phyloP scores from a whole-genome alignment of 2,797 vertebrate species.

The Glossophaga mutica region DNA sequence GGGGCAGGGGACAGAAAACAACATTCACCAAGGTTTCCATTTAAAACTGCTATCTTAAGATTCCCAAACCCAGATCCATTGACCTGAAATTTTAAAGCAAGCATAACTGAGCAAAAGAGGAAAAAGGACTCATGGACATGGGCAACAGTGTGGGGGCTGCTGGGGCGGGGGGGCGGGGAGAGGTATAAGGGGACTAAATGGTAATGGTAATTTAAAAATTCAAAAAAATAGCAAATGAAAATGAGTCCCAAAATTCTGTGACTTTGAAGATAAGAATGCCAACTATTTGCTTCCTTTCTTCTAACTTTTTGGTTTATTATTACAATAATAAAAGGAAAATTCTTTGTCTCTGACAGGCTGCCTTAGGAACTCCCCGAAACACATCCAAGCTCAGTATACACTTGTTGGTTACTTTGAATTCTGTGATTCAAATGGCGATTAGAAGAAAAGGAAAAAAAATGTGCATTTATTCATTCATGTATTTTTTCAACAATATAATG shows the following conservation, averaged over 20 bases:
- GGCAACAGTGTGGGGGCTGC: no score
- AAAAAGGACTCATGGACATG: no score
- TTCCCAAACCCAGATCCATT: background rate
- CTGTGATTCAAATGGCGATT: background rate
- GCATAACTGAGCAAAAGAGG: no score
- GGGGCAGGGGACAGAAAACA: background rate
- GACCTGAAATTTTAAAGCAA: background rate
- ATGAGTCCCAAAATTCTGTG: background rate
- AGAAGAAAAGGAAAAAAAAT: background rate
- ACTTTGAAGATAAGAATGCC: background rate
- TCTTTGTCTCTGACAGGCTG: background rate
- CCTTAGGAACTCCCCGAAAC: background rate
- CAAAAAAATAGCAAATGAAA: background rate
- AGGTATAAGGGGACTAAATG: no score
- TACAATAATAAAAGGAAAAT: background rate
- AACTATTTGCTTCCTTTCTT: background rate
- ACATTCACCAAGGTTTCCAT: background rate
- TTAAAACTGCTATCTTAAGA: background rate
- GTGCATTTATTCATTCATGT: background rate
- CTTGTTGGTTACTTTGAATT: background rate
- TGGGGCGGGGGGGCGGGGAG: no score
- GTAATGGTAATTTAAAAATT: no score
- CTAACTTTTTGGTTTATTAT: background rate
- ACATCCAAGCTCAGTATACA: background rate
- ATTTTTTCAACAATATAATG: background rate